Evolutionary conservation across 2,113 vertebrate species (phyloP), one percentile per base, ranked within the genome.

Genomic region (Enhydra lutris): DNA sequence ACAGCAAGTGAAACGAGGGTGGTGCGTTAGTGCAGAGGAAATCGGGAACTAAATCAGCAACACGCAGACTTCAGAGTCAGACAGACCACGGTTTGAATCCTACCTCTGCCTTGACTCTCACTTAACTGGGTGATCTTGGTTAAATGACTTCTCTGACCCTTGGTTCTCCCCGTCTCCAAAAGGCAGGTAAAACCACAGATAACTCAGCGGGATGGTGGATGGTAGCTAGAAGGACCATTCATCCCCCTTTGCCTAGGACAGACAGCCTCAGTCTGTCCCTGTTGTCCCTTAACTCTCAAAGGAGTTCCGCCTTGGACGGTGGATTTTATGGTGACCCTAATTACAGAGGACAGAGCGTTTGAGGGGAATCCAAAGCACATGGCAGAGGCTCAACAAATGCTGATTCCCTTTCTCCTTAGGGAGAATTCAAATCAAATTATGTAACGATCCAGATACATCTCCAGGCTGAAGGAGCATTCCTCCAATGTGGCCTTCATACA

Each of bases 361-460:
- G 42, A 65, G 81, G 0, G 86, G 31, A 34, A 92, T 24, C 23
- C 31, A n/a, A 86, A 45, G 81, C 42, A 12, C 7, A 8, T 1
- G 74, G 47, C 31, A 45, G 65, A 86, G 59, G 18, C 26, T 59
- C n/a, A 36, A 42, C 21, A 10, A 59, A 71, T 14, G 47, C 4
- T 24, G 12, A 67, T 65, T 76, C 91, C 89, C 59, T 81, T 61
- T 65, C 52, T 65, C 82, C 82, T 74, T 31, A 29, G 74, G 76
- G 50, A 96, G 34, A 81, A 74, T 94, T 92, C 50, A 78, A 45
- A 65, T 89, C 57, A 39, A 83, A 90, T 61, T 85, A 39, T 10
- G 1, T 31, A 84, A 81, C 21, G 6, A 59, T 61, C n/a, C 79
- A 86, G 82, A 90, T 63, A 36, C 57, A 94, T 80, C 89, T 83